Percentiles rank a stretch among this genome's conserved stretches.
phyloP scores from a whole-genome alignment of 2,797 vertebrate species.

The Pteropus rufus region DNA sequence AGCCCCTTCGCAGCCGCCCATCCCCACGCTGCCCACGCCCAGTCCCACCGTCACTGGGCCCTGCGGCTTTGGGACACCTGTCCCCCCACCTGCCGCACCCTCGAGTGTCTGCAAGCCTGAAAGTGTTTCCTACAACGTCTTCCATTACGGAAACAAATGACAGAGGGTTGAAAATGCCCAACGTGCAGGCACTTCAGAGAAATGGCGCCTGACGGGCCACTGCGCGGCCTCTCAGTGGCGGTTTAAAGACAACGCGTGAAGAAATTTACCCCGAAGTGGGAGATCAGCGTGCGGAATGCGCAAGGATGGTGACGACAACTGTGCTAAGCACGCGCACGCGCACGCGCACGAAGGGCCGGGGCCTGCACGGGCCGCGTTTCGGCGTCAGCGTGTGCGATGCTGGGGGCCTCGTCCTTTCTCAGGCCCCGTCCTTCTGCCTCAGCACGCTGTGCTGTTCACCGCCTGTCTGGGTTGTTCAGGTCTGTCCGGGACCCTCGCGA shows the following conservation, averaged over 20 bases:
- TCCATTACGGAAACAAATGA: background rate
- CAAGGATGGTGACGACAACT: too few species aligned
- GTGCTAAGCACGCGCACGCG: background rate
- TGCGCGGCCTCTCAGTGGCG: too few species aligned
- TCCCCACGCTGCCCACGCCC: background rate
- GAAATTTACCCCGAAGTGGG: background rate
- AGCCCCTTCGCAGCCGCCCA: too few species aligned
- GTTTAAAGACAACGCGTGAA: background rate
- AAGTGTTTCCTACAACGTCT: too few species aligned
- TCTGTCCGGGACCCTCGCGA: background rate
- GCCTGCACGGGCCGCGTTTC: background rate
- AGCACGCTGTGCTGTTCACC: too few species aligned
- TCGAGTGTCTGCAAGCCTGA: accelerated
- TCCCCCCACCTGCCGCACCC: background rate
- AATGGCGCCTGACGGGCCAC: too few species aligned
- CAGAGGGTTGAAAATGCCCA: background rate
- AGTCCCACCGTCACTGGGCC: background rate
- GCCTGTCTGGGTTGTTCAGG: background rate
- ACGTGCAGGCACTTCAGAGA: background rate
- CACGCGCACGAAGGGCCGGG: accelerated
- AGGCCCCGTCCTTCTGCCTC: accelerated
- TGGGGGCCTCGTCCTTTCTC: background rate
- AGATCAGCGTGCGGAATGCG: background rate
- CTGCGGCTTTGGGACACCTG: too few species aligned
- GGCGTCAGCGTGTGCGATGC: background rate